Evolutionary conservation across 2,797 vertebrate genomes (phyloP).

Genomic region (Sebastes taczanowskii): DNA sequence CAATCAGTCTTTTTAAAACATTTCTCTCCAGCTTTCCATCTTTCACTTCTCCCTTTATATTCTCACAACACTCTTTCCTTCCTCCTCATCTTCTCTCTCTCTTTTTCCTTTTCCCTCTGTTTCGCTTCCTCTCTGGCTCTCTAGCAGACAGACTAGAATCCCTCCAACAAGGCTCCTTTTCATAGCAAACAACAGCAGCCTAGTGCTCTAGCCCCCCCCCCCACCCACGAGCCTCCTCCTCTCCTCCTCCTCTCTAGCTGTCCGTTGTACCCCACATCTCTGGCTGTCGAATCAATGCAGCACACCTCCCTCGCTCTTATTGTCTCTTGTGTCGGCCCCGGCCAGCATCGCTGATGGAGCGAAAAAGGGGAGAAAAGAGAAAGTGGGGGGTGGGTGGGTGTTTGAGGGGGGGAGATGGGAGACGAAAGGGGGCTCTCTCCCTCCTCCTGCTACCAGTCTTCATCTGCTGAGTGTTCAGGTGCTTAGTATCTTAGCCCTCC

Average conservation of each 20-base stretch:
- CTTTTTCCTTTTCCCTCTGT: constrained; percentile 21
- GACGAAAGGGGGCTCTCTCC: background rate
- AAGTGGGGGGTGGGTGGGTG: background rate
- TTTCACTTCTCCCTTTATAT: constrained; percentile 3
- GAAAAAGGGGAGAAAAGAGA: constrained; percentile 22
- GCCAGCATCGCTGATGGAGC: constrained; percentile 53
- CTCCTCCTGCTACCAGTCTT: constrained; percentile 7
- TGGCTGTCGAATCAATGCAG: constrained; percentile 63
- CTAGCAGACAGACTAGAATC: constrained; percentile 48
- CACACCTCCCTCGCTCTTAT: constrained; percentile 59
- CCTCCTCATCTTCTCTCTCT: background rate
- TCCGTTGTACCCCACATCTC: constrained; percentile 40
- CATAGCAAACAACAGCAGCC: constrained; percentile 60
- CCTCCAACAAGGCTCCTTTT: constrained; percentile 75
- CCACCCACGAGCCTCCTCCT: constrained; percentile 1
- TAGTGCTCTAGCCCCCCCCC: background rate
- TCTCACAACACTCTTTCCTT: constrained; percentile 2
- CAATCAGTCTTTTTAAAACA: constrained; percentile 4
- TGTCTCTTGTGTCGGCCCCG: constrained; percentile 38
- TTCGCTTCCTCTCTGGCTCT: constrained; percentile 50
- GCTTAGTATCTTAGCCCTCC: background rate
- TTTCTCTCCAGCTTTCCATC: background rate
- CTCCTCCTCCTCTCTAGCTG: constrained; percentile 8
- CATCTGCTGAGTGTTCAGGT: constrained; percentile 29
- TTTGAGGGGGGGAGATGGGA: background rate